A percentile compares a stretch with the other conserved stretches of the same genome.
phyloP scores from a whole-genome alignment of 2,797 vertebrate species.

The Sciurus vulgaris region DNA sequence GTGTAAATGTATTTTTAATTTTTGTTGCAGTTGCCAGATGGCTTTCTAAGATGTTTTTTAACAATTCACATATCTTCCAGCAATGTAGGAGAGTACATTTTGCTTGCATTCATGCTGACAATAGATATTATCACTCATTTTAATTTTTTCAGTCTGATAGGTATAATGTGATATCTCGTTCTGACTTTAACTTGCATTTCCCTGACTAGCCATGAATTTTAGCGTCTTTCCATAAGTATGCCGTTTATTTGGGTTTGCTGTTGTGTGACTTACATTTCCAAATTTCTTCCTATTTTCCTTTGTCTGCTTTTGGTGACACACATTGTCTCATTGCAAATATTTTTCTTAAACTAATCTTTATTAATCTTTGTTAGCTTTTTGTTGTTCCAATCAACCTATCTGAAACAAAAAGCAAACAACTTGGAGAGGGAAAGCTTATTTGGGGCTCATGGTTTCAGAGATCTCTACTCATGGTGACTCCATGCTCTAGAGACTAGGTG shows the following conservation, averaged over 20 bases:
- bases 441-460: no score
- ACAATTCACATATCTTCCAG: constrained; percentile 45
- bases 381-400: no score
- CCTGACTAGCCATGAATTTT: background rate
- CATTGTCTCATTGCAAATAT: background rate
- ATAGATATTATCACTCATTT: constrained; percentile 58
- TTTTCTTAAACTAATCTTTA: background rate
- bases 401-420: no score
- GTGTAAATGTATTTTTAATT: constrained; percentile 67
- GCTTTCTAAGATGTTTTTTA: constrained; percentile 60
- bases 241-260: background rate
- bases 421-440: no score
- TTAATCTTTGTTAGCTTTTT: background rate
- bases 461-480: no score
- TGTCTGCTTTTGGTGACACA: background rate
- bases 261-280: background rate
- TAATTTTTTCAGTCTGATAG: constrained; percentile 38
- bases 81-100: background rate
- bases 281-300: background rate
- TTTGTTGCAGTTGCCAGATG: constrained; percentile 64
- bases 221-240: background rate
- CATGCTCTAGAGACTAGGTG: no score
- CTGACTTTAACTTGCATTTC: constrained; percentile 13
- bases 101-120: constrained; percentile 8
- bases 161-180: background rate